Evolutionary conservation across 2,888 invertebrate species (phyloP).

Genomic region (Lasioglossum vierecki): DNA sequence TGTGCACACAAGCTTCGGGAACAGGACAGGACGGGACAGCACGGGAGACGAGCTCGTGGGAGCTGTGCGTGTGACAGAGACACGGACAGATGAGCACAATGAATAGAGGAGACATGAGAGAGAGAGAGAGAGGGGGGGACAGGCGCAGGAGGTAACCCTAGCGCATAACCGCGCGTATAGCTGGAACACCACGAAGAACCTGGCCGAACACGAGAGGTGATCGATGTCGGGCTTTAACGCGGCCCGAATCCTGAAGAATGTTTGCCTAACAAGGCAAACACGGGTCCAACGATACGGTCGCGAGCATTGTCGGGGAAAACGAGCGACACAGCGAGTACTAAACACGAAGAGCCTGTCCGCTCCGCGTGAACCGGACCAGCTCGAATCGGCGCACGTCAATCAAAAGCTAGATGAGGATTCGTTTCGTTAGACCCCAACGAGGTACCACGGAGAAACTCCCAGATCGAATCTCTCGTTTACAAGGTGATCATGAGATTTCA

Average conservation of each 20-base stretch:
- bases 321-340: constrained; percentile 58
- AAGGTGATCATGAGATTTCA: neutral
- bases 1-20: constrained; percentile 26
- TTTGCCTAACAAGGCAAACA: constrained; percentile 76
- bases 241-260: constrained; percentile 71
- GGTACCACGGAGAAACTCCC: neutral
- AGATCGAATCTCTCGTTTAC: neutral
- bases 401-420: constrained; percentile 46
- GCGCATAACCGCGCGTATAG: constrained; percentile 45
- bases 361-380: constrained; percentile 55
- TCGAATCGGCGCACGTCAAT: constrained; percentile 61
- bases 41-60: constrained; percentile 42
- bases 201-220: constrained; percentile 67
- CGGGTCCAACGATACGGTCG: constrained; percentile 62
- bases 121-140: neutral
- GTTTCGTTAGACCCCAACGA: constrained; percentile 34
- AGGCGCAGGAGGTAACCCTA: constrained; percentile 47
- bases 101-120: constrained; percentile 38
- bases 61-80: constrained; percentile 50
- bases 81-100: constrained; percentile 36
- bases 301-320: constrained; percentile 67
- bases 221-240: constrained; percentile 74
- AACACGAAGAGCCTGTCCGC: constrained; percentile 53
- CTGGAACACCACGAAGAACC: constrained; percentile 45
- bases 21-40: neutral